Conservation (phyloP, 1,140 invertebrate species). For the Berghia stephanieae region DNA sequence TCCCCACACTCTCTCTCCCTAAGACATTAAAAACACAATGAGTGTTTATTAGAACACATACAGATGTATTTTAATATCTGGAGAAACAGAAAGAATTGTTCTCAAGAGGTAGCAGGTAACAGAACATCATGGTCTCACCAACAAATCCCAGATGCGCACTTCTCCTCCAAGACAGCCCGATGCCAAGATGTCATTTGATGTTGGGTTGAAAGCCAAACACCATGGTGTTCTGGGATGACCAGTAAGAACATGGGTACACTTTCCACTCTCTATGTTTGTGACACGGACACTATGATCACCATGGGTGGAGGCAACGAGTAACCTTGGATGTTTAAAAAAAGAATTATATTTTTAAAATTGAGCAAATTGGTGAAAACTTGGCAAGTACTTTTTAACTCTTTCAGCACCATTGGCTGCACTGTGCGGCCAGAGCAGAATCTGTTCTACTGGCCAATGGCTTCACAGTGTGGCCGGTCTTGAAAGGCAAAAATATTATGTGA, state of each 20-base stretch:
- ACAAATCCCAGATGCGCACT: slow-evolving; percentile 90
- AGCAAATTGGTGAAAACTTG: no score
- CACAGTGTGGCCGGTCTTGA: no score
- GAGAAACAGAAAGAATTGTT: neutral
- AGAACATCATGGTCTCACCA: slow-evolving; percentile 71
- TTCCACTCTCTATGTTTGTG: slow-evolving; percentile 80
- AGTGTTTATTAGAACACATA: no score
- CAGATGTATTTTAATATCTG: neutral
- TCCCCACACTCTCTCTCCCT: no score
- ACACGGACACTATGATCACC: slow-evolving; percentile 93
- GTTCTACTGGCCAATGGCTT: no score
- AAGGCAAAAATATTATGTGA: no score
- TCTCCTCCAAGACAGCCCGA: slow-evolving; percentile 89
- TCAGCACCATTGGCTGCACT: no score
- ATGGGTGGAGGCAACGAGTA: slow-evolving; percentile 87
- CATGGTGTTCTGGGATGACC: slow-evolving; percentile 91
- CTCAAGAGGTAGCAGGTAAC: neutral
- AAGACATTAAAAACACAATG: no score
- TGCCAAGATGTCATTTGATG: slow-evolving; percentile 83
- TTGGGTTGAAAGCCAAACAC: slow-evolving; percentile 90
- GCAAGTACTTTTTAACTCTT: no score
- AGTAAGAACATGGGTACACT: slow-evolving; percentile 79
- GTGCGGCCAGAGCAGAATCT: no score
- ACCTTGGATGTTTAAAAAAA: no score
- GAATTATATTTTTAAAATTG: no score